These are phyloP conservation scores for Germaria angustata DNA, from an alignment of 2,888 invertebrate species.

Conservation along the genomic window DNA sequence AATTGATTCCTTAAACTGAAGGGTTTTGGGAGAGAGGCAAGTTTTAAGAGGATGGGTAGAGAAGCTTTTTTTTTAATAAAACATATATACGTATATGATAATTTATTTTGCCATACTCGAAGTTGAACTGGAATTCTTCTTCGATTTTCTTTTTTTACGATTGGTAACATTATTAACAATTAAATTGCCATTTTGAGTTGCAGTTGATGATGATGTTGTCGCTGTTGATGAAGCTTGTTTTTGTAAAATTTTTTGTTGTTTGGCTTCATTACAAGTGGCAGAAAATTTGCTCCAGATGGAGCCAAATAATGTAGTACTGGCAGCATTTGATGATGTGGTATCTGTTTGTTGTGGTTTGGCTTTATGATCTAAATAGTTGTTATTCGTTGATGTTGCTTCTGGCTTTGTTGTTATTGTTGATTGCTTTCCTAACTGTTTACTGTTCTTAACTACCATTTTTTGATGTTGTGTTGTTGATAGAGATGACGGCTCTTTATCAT, in stretches of 20 bases:
- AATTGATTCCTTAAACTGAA: background rate
- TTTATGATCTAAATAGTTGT: slow-evolving; percentile 65
- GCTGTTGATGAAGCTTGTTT: slow-evolving; percentile 50
- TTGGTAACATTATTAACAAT: slow-evolving; percentile 67
- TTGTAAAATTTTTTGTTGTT: slow-evolving; percentile 47
- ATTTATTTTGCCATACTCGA: slow-evolving; percentile 57
- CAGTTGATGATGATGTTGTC: slow-evolving; percentile 29
- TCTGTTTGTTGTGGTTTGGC: slow-evolving; percentile 64
- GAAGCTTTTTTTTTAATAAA: slow-evolving; percentile 22
- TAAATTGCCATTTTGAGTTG: slow-evolving; percentile 45
- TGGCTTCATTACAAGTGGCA: slow-evolving; percentile 62
- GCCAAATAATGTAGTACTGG: slow-evolving; percentile 67
- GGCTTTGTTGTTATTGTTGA: slow-evolving; percentile 54
- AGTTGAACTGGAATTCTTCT: slow-evolving; percentile 69
- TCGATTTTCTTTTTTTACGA: slow-evolving; percentile 76
- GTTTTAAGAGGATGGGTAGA: background rate
- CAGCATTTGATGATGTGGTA: slow-evolving; percentile 52
- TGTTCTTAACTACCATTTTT: slow-evolving; percentile 60
- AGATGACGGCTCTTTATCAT: slow-evolving; percentile 67
- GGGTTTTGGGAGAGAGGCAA: background rate
- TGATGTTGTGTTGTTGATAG: slow-evolving; percentile 62
- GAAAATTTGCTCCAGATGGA: slow-evolving; percentile 71
- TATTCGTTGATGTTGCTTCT: slow-evolving; percentile 65
- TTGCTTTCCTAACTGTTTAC: slow-evolving; percentile 57
- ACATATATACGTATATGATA: background rate